Evolutionary conservation across 2,888 invertebrate genomes (phyloP).

Genomic region (Trissolcus brochymenae): DNA sequence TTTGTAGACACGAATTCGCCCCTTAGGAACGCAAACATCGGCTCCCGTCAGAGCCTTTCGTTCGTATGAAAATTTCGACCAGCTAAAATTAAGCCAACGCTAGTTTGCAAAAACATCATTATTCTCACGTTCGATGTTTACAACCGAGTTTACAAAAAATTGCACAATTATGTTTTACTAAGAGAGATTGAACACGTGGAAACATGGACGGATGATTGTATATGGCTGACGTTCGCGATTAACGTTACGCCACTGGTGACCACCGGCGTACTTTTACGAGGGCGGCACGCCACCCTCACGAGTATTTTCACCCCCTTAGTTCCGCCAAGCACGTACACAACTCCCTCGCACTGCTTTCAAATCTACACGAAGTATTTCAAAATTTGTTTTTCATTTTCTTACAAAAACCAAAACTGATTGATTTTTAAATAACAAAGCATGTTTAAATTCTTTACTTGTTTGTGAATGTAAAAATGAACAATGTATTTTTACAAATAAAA

Average conservation of each 20-base stretch:
- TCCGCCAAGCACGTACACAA: slow-evolving; percentile 24
- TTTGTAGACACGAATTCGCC: too few species aligned
- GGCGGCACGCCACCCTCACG: slow-evolving; percentile 65
- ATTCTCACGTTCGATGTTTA: neutral
- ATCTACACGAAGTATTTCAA: neutral
- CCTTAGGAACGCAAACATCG: too few species aligned
- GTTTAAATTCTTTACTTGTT: too few species aligned
- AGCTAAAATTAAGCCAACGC: too few species aligned
- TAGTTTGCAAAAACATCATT: neutral
- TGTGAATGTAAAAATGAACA: too few species aligned
- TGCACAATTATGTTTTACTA: slow-evolving; percentile 6
- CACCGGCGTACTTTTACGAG: slow-evolving; percentile 66
- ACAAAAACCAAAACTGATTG: neutral
- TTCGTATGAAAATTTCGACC: too few species aligned
- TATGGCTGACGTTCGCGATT: slow-evolving; percentile 61
- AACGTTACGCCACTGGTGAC: slow-evolving; percentile 69
- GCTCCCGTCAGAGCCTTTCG: too few species aligned
- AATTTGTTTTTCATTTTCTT: too few species aligned
- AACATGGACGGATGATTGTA: slow-evolving; percentile 45
- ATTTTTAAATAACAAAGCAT: neutral
- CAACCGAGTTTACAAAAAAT: neutral
- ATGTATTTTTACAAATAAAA: too few species aligned
- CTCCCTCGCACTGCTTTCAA: neutral
- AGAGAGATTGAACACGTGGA: slow-evolving; percentile 49
- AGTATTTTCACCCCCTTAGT: slow-evolving; percentile 56